phyloP scores from a whole-genome alignment of 2,888 invertebrate species.

The Penaeus monodon region DNA sequence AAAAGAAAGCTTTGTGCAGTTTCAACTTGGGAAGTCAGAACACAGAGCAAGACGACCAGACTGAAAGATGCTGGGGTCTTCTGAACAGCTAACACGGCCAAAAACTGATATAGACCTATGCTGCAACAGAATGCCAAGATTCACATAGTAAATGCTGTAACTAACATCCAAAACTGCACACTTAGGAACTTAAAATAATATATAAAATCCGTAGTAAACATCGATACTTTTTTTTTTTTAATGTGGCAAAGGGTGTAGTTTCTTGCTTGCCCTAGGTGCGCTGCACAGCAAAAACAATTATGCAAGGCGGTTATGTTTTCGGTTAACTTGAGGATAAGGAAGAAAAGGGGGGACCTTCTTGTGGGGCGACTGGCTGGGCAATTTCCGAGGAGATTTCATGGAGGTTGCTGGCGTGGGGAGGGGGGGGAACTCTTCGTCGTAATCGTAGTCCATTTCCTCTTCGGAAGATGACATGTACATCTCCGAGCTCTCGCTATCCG shows the following conservation, averaged over 20 bases:
- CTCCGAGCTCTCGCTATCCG: constrained; percentile 56
- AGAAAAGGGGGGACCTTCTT: constrained; percentile 45
- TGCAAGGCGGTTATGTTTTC: constrained; percentile 52
- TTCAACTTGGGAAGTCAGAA: constrained; percentile 3
- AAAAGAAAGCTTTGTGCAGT: constrained; percentile 27
- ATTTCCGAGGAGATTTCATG: constrained; percentile 44
- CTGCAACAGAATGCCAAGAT: neutral
- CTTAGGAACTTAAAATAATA: constrained; percentile 30
- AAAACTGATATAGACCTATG: neutral
- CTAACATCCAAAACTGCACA: constrained; percentile 28
- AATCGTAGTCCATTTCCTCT: constrained; percentile 65
- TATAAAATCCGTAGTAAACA: neutral
- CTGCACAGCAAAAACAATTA: constrained; percentile 12
- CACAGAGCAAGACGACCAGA: neutral
- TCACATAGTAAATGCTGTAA: constrained; percentile 3
- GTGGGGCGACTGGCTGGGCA: constrained; percentile 51
- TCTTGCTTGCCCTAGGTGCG: constrained; percentile 12
- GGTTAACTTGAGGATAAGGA: constrained; percentile 47
- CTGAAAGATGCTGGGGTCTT: neutral
- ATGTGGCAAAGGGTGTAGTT: neutral
- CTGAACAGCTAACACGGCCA: constrained; percentile 13
- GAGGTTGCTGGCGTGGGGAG: constrained; percentile 58
- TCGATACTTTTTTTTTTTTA: neutral
- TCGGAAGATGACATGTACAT: constrained; percentile 58
- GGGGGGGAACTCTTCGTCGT: constrained; percentile 64